phyloP scores from a whole-genome alignment of 2,113 vertebrate genomes.

The Bambusicola thoracicus region DNA sequence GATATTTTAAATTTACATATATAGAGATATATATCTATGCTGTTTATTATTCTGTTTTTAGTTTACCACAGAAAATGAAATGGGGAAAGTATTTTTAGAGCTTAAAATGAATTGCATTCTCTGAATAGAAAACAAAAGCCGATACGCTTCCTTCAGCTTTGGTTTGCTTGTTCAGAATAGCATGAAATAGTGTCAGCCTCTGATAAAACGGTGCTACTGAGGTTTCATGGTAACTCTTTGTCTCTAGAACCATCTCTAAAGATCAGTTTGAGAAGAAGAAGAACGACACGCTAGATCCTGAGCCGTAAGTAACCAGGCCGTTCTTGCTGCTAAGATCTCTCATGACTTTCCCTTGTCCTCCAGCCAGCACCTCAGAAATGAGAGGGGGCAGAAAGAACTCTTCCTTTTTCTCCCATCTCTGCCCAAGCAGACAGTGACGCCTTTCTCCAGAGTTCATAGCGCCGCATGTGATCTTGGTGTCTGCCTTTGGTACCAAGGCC shows the following conservation, averaged over 20 bases:
- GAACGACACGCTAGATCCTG: slow-evolving; percentile 95
- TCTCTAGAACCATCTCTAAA: slow-evolving; percentile 94
- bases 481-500: not conserved
- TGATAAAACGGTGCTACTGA: slow-evolving; percentile 21
- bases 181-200: not conserved
- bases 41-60: slow-evolving; percentile 1
- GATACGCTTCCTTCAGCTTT: not conserved
- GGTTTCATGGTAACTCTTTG: slow-evolving; percentile 51
- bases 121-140: not conserved
- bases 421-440: not conserved
- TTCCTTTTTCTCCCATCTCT: not conserved
- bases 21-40: no score
- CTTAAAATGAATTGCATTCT: not conserved
- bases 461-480: accelerated
- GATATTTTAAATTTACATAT: not conserved
- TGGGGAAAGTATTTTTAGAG: not conserved
- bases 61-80: not conserved
- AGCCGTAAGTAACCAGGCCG: slow-evolving; percentile 89
- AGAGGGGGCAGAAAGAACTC: not conserved
- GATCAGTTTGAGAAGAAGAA: slow-evolving; percentile 99
- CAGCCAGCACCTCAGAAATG: not conserved
- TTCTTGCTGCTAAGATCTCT: not conserved
- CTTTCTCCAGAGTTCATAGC: not conserved
- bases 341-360: not conserved
- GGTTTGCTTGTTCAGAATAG: slow-evolving; percentile 10